Conservation (phyloP, 2,113 vertebrate genomes). For the Dipodomys spectabilis region DNA sequence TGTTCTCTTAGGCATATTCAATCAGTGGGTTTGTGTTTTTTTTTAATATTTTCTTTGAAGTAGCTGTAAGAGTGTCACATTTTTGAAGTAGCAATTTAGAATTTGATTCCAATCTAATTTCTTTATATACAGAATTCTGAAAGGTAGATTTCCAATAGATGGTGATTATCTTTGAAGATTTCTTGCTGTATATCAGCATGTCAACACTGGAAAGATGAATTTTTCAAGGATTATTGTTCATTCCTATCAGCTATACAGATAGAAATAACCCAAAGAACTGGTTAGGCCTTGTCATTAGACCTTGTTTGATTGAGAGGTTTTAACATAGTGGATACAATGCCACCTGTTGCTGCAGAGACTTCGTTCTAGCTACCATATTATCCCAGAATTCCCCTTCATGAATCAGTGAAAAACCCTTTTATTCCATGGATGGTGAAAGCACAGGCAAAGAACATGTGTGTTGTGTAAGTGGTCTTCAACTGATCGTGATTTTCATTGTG, state of each 20-base stretch:
- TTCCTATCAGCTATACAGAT: neutral
- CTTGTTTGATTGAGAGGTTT: neutral
- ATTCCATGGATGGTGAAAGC: neutral
- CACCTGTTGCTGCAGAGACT: neutral
- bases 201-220: neutral
- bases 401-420: neutral
- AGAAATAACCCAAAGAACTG: neutral
- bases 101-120: constrained; percentile 68
- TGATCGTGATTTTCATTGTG: neutral
- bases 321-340: neutral
- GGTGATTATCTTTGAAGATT: constrained; percentile 10
- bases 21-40: constrained; percentile 62
- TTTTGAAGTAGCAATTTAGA: constrained; percentile 80
- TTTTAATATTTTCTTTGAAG: constrained; percentile 66
- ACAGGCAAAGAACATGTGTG: neutral
- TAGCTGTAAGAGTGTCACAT: constrained; percentile 62
- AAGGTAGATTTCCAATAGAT: constrained; percentile 58
- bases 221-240: neutral
- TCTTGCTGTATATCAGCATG: neutral
- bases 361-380: fast-evolving
- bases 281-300: neutral
- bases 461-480: neutral
- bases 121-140: constrained; percentile 28
- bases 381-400: neutral
- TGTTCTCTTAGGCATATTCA: constrained; percentile 69